Percentiles rank a stretch among this genome's conserved stretches.
Evolutionary conservation across 2,888 invertebrate genomes (phyloP).

Genomic region (Eupithecia abbreviata): DNA sequence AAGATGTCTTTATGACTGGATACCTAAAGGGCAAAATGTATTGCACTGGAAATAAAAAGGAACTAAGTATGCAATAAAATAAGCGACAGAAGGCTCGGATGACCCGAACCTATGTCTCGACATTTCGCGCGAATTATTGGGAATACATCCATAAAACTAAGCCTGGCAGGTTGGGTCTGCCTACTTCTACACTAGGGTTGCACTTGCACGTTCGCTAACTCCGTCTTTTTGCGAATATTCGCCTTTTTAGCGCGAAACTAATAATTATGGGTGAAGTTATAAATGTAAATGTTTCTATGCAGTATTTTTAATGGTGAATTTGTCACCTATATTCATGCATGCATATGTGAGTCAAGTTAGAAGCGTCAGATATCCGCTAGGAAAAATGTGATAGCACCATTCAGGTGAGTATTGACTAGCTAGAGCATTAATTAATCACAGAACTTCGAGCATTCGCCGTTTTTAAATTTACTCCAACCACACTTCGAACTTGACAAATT

Average conservation of each 20-base stretch:
- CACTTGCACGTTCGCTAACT: not conserved
- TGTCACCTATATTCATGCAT: too few species aligned
- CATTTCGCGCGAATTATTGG: slow-evolving; percentile 43
- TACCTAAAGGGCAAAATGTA: slow-evolving; percentile 15
- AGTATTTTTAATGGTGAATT: too few species aligned
- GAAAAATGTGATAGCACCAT: too few species aligned
- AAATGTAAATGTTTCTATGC: too few species aligned
- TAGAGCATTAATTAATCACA: too few species aligned
- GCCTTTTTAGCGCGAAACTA: not conserved
- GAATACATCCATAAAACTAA: slow-evolving; percentile 44
- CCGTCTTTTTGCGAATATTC: not conserved
- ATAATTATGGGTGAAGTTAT: too few species aligned
- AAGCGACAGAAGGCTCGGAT: slow-evolving; percentile 38
- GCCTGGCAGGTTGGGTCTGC: slow-evolving; percentile 35
- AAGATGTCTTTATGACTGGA: not conserved
- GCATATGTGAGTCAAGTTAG: too few species aligned
- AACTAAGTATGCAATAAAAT: slow-evolving; percentile 38
- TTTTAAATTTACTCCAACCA: too few species aligned
- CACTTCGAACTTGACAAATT: too few species aligned
- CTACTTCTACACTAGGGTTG: slow-evolving; percentile 5
- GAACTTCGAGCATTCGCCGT: too few species aligned
- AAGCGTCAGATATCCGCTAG: too few species aligned
- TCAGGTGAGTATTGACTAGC: too few species aligned
- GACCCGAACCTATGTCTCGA: slow-evolving; percentile 36
- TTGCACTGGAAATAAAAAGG: slow-evolving; percentile 22